Percentiles rank a stretch among this genome's conserved stretches.
Evolutionary conservation across 2,888 invertebrate species (phyloP).

Genomic region (Strigamia crassipes): DNA sequence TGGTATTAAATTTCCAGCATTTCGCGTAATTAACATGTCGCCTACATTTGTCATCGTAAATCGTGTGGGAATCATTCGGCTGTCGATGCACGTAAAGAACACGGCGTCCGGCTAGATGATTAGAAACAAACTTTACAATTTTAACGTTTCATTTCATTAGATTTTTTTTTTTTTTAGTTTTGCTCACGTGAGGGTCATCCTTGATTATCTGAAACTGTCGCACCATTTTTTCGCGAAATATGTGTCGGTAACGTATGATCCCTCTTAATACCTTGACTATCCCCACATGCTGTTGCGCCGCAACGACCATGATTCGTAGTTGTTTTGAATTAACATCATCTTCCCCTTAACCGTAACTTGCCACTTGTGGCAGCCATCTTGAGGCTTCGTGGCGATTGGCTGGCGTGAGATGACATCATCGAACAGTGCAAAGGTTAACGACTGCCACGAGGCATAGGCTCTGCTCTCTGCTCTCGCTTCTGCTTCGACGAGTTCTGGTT

Average conservation of each 20-base stretch:
- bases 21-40: conserved; percentile 97
- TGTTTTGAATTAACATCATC: background rate
- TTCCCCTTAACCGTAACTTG: background rate
- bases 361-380: background rate
- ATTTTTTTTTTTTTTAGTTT: background rate
- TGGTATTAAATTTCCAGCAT: conserved; percentile 94
- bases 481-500: too few species aligned
- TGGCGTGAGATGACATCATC: background rate
- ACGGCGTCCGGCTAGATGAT: conserved; percentile 87
- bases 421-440: too few species aligned
- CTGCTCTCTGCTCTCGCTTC: too few species aligned
- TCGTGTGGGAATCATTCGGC: conserved; percentile 92
- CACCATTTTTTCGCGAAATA: conserved; percentile 82
- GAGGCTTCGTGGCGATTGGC: background rate
- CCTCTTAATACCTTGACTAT: conserved; percentile 90
- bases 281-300: background rate
- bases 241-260: conserved; percentile 83
- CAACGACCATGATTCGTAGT: background rate
- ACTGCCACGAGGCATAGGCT: too few species aligned
- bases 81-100: conserved; percentile 98
- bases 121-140: conserved; percentile 34
- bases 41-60: conserved; percentile 95
- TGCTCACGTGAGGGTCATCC: conserved; percentile 79
- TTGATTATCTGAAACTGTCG: conserved; percentile 87
- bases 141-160: background rate